A percentile compares a stretch with the other conserved stretches of the same genome.
phyloP scores from a whole-genome alignment of 2,888 invertebrate species.

The Mythimna impura region DNA sequence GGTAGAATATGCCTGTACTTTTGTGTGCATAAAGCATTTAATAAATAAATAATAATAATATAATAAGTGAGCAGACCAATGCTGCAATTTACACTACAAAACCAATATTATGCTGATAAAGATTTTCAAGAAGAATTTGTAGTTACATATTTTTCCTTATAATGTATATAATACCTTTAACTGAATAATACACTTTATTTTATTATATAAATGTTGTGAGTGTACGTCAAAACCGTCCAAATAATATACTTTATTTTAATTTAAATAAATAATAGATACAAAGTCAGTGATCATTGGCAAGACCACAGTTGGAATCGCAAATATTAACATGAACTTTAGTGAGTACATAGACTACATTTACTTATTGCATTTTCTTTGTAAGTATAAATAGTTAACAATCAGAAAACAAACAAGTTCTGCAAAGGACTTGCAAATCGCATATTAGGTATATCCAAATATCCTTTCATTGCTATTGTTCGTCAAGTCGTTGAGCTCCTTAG shows the following conservation, averaged over 20 bases:
- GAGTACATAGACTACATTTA: conserved; percentile 20
- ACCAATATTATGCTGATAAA: not conserved
- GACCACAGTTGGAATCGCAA: conserved; percentile 11
- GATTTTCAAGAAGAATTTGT: not conserved
- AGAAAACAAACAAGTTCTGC: not conserved
- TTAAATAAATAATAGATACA: conserved; percentile 10
- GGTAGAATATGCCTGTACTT: too few relatives aligned
- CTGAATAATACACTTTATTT: not conserved
- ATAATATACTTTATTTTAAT: not conserved
- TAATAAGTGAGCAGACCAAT: not conserved
- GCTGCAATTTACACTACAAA: not conserved
- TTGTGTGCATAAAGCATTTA: too few relatives aligned
- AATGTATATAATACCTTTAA: not conserved
- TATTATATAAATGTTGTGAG: not conserved
- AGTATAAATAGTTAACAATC: not conserved
- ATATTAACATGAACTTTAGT: conserved; percentile 40
- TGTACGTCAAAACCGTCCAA: conserved; percentile 29
- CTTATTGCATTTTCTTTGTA: conserved; percentile 17
- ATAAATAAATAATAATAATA: too few relatives aligned
- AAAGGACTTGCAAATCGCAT: not conserved
- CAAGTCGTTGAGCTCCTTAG: too few relatives aligned
- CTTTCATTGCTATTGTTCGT: too few relatives aligned
- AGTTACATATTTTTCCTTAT: conserved; percentile 5
- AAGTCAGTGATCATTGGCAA: not conserved
- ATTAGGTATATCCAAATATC: not conserved